Conservation (phyloP, 2,797 vertebrate genomes). For the Aphelocoma californica region DNA sequence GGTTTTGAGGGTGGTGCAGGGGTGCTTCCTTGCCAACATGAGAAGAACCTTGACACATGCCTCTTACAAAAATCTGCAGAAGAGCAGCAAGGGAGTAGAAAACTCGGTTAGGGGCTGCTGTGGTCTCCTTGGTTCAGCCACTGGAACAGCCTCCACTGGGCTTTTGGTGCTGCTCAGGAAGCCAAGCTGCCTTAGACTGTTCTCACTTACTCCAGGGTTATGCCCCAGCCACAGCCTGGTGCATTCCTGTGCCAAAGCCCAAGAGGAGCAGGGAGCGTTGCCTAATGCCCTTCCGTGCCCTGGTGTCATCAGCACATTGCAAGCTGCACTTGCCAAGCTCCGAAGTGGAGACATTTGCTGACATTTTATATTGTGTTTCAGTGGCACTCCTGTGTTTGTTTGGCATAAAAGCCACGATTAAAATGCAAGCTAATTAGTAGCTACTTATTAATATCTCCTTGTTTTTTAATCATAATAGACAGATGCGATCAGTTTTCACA, state of each 20-base stretch:
- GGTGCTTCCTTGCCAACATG: neutral
- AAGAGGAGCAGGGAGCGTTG: neutral
- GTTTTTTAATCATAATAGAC: conserved; percentile 22
- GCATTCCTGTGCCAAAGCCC: neutral
- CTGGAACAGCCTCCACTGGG: neutral
- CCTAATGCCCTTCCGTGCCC: neutral
- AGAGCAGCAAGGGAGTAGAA: neutral
- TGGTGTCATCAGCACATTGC: neutral
- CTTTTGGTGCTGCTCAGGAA: neutral
- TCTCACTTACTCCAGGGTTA: neutral
- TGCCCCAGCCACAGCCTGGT: neutral
- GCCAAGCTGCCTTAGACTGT: neutral
- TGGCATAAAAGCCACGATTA: neutral
- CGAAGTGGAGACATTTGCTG: conserved; percentile 27
- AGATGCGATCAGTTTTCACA: conserved; percentile 13
- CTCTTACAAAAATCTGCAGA: neutral
- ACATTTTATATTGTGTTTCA: conserved; percentile 10
- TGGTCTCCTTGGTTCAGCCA: neutral
- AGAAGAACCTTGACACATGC: neutral
- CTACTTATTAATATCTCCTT: conserved; percentile 15
- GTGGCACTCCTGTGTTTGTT: conserved; percentile 20
- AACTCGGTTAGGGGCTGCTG: neutral
- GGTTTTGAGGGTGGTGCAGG: neutral
- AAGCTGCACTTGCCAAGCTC: conserved; percentile 1
- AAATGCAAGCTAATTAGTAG: conserved; percentile 36